Evolutionary conservation across 2,113 vertebrate species (phyloP), one percentile per base, ranked within the genome.

Genomic region (Fulica atra): DNA sequence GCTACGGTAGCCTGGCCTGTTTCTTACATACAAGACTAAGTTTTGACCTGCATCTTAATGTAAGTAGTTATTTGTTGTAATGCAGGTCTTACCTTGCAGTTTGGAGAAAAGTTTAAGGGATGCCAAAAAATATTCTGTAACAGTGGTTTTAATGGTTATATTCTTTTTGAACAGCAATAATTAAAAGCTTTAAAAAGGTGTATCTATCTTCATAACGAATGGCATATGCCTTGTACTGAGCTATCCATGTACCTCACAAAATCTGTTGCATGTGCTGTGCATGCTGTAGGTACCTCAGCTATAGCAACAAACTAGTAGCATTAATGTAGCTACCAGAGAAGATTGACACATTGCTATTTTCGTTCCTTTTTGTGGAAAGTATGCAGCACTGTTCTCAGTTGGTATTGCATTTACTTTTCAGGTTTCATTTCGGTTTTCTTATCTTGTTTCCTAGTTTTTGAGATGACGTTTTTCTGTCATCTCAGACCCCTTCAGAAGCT

Each of bases 301-400:
- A n/a, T 16, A 83, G 50, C 44, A 83, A 38, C 12, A 70, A 77
- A 17, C 19, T 17, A 16, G 25, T 10, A 36, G 17, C 0, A 0
- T 42, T 70, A 73, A 61, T 38, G 26, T 11, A 57, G 21, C 6
- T 65, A 14, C 14, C 7, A 11, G 51, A 29, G 33, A 64, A 9
- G 26, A 16, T 53, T 53, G 4, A 5, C 42, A 2, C 0, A 0
- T 42, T 38, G 21, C 44, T 48, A 2, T n/a, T 83, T 77, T 76
- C 48, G 13, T 77, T 88, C 6, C 10, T 76, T 80, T 71, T 46
- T 25, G 44, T 80, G 56, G 56, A 84, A 86, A 66, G 54, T 9
- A 38, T 29, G 50, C 11, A 78, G 12, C 18, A 50, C 57, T 57
- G 24, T 74, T 92, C 33, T 78, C 16, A 23, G 74, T 84, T 88